Evolutionary conservation across 2,113 vertebrate genomes (phyloP), one percentile per base, ranked within the genome.

Genomic region (Carassius gibelio): DNA sequence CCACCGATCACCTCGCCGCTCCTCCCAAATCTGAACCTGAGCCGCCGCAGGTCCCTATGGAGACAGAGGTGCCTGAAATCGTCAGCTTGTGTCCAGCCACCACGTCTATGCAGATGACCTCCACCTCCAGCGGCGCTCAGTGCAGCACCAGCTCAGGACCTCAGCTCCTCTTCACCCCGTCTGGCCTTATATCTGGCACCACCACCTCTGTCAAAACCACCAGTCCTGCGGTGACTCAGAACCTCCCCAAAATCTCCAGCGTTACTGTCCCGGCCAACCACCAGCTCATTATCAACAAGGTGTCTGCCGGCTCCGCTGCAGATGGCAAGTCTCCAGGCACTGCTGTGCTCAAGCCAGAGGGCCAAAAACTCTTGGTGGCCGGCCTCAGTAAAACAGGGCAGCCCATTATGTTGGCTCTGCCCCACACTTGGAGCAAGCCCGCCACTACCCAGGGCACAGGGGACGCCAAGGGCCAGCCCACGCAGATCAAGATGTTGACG

Each of bases 201-300:
- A 85, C 90, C 30, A 89, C 91, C 19, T 86, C 84, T 6, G 89
- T 91, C 83, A 93, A 91, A 82, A 89, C 93, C 3, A 91, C 90
- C n/a, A 92, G 93, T 26, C 91, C 94, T 23, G 52, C 90, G n/a
- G 87, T 90, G 7, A 92, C 92, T 0, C 83, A 94, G 59, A 94
- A 95, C 85, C 92, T 97, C 84, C 95, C 97, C 76, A 99, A 97
- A 91, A 95, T 97, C 50, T 92, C 95, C 62, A 92, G 94, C 84
- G 95, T 99, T 80, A 95, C 96, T 87, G 94, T 98, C 89, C 95
- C 97, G 19, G 92, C 96, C 86, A 98, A 96, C 91, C 98, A 96
- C 90, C 97, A 98, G 90, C 96, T 99, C 87, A 96, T 99, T 89
- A 94, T 99, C 88, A 99, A 98, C 92, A 99, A 96, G 93, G 94